These are phyloP conservation scores for Cyclargus thomasi DNA, from an alignment of 1,140 invertebrate species.

Conservation along the genomic window DNA sequence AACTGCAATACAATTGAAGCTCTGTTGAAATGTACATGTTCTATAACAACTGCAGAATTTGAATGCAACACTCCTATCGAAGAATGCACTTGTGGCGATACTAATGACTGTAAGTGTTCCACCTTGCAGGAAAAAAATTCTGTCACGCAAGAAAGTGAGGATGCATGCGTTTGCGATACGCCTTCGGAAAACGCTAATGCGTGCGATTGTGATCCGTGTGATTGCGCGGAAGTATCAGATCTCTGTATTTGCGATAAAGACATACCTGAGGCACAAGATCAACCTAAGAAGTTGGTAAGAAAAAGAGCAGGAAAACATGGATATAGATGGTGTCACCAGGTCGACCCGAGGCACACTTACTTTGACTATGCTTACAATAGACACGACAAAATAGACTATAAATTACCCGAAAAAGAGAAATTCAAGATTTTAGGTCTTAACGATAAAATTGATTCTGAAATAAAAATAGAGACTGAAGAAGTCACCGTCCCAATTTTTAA, in stretches of 20 bases:
- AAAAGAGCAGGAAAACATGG: conserved; percentile 55
- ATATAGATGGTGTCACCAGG: conserved; percentile 59
- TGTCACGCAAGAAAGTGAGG: not conserved
- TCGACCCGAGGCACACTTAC: conserved; percentile 59
- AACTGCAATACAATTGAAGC: not conserved
- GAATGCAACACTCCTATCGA: conserved; percentile 32
- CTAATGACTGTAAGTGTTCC: conserved; percentile 54
- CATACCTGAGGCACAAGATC: conserved; percentile 24
- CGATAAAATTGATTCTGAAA: conserved; percentile 31
- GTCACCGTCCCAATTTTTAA: conserved; percentile 38
- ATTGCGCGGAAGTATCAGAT: conserved; percentile 37
- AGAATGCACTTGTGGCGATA: conserved; percentile 52
- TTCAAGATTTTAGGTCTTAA: conserved; percentile 54
- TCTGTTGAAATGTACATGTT: conserved; percentile 39
- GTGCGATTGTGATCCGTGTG: not conserved
- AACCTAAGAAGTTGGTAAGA: conserved; percentile 43
- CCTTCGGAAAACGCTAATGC: not conserved
- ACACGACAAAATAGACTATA: conserved; percentile 51
- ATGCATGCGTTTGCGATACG: not conserved
- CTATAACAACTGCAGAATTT: conserved; percentile 34
- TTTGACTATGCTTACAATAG: conserved; percentile 56
- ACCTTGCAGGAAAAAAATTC: not conserved
- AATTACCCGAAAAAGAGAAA: conserved; percentile 39
- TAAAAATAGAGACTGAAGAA: conserved; percentile 34
- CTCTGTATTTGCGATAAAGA: conserved; percentile 52